These are phyloP conservation scores for Enteromius unitaeniatus DNA, from an alignment of 2,797 vertebrate species.

Conservation along the genomic window DNA sequence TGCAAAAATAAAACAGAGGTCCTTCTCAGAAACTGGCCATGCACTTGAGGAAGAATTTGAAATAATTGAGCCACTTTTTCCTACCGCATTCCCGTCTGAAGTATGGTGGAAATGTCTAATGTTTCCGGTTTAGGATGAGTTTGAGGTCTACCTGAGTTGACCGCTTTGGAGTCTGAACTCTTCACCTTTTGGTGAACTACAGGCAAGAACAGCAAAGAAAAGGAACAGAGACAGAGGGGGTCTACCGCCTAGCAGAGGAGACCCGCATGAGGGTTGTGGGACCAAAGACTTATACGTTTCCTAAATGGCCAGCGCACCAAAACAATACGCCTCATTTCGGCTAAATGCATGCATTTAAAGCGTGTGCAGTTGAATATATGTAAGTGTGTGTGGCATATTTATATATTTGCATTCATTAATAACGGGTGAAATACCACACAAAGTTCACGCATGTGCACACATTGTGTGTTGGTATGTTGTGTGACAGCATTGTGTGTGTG, in stretches of 20 bases:
- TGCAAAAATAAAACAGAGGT: background rate
- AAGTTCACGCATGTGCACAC: conserved; percentile 48
- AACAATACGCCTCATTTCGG: conserved; percentile 81
- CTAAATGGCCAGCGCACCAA: conserved; percentile 63
- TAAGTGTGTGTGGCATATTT: conserved; percentile 56
- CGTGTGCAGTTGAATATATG: conserved; percentile 37
- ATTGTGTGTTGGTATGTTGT: conserved; percentile 61
- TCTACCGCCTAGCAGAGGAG: conserved; percentile 56
- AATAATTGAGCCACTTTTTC: background rate
- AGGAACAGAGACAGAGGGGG: conserved; percentile 11
- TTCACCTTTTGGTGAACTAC: conserved; percentile 48
- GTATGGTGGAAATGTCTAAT: background rate
- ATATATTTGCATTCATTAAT: conserved; percentile 53
- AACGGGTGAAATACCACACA: conserved; percentile 50
- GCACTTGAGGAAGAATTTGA: background rate
- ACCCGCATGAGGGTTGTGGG: conserved; percentile 65
- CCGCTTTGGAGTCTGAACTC: conserved; percentile 44
- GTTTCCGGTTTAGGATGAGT: conserved; percentile 7
- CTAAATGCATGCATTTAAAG: conserved; percentile 57
- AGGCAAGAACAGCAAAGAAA: background rate
- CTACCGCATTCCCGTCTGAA: background rate
- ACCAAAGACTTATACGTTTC: conserved; percentile 66
- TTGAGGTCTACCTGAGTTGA: conserved; percentile 41
- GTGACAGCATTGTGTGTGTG: conserved; percentile 35
- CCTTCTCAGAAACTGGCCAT: background rate